Evolutionary conservation across 2,113 vertebrate species (phyloP).

Genomic region (Oncorhynchus masou): DNA sequence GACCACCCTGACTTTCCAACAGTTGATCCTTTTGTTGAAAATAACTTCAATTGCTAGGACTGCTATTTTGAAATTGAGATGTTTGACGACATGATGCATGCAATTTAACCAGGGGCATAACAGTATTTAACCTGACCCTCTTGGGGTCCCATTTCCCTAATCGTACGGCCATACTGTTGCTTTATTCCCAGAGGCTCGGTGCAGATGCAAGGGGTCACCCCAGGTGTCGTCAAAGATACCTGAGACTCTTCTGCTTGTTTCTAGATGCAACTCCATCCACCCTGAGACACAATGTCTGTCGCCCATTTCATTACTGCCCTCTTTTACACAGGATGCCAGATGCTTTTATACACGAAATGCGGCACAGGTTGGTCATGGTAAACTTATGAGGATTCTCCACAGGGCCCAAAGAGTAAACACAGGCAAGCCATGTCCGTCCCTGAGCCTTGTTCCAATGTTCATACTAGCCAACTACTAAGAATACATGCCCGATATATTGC

Average conservation of each 20-base stretch:
- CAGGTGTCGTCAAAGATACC: not conserved
- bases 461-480: no score
- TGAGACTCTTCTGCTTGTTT: not conserved
- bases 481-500: no score
- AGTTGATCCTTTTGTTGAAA: no score
- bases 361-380: not conserved
- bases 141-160: not conserved
- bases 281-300: not conserved
- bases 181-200: not conserved
- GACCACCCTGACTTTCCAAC: no score
- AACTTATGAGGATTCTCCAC: not conserved
- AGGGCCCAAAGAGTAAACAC: not conserved
- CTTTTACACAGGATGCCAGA: constrained; percentile 6
- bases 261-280: not conserved
- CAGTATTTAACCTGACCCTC: not conserved
- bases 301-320: not conserved
- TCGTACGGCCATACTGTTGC: not conserved
- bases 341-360: not conserved
- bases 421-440: not conserved
- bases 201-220: not conserved
- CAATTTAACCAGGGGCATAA: not conserved
- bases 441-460: no score
- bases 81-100: not conserved
- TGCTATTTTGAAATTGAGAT: no score
- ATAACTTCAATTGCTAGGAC: no score